phyloP scores from a whole-genome alignment of 2,113 vertebrate species.

The Eulacestoma nigropectus region DNA sequence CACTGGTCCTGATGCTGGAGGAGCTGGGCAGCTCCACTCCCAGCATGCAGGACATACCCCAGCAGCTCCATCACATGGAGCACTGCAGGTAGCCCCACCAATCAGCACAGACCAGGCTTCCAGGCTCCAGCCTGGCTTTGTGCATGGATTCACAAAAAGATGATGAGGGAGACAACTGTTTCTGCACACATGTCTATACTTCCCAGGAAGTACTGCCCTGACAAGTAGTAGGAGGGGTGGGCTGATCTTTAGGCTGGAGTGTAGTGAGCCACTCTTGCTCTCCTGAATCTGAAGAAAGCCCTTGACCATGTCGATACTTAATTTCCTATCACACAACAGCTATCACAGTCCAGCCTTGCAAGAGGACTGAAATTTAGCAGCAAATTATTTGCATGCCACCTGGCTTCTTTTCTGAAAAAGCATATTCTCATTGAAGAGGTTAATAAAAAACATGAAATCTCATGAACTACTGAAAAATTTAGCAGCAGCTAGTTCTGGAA shows the following conservation, averaged over 20 bases:
- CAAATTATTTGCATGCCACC: not conserved
- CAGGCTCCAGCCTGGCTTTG: not conserved
- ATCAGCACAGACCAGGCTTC: not conserved
- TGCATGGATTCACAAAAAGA: not conserved
- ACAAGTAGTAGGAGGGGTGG: not conserved
- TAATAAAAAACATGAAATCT: not conserved
- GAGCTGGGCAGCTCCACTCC: fast-evolving
- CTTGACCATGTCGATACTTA: not conserved
- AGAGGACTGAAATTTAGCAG: not conserved
- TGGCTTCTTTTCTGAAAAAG: not conserved
- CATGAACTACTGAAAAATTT: not conserved
- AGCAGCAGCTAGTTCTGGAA: not conserved
- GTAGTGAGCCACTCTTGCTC: not conserved
- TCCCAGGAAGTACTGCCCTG: not conserved
- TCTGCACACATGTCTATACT: fast-evolving
- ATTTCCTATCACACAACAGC: not conserved
- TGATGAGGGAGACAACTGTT: not conserved
- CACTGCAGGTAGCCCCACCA: too few relatives aligned
- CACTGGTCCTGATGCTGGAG: fast-evolving
- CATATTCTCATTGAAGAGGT: not conserved
- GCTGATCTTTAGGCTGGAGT: not conserved
- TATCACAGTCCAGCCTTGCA: not conserved
- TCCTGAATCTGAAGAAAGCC: not conserved
- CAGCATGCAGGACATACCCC: fast-evolving
- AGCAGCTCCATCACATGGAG: not conserved